Evolutionary conservation across 1,140 invertebrate genomes (phyloP).

Genomic region (Pantala flavescens): DNA sequence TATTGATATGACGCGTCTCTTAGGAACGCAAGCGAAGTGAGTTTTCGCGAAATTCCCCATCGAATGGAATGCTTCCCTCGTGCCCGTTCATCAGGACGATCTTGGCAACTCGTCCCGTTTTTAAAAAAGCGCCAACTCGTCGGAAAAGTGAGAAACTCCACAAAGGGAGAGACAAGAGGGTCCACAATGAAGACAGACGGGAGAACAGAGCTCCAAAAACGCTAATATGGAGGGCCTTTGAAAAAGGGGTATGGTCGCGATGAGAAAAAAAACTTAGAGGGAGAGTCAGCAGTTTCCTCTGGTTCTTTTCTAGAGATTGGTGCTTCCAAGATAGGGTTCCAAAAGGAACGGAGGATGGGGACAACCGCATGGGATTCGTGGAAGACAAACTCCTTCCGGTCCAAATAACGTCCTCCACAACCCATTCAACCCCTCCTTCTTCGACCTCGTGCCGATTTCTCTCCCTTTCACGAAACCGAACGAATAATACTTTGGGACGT

Average conservation of each 20-base stretch:
- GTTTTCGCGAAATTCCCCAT: no score
- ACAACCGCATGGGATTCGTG: slow-evolving; percentile 7
- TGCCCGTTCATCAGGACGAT: no score
- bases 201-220: not conserved
- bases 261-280: not conserved
- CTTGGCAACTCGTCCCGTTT: no score
- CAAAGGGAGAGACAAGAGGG: not conserved
- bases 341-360: not conserved
- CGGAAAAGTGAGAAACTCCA: no score
- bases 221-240: not conserved
- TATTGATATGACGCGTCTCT: no score
- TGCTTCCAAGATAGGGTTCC: slow-evolving; percentile 1
- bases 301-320: not conserved
- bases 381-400: slow-evolving; percentile 7
- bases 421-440: not conserved
- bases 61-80: no score
- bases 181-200: not conserved
- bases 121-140: no score
- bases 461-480: not conserved
- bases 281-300: slow-evolving; percentile 3
- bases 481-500: no score
- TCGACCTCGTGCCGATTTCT: not conserved
- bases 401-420: slow-evolving; percentile 1
- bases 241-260: not conserved
- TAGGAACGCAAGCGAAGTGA: no score